Conservation (phyloP, 2,113 vertebrate genomes). For the Lepisosteus osseus region DNA sequence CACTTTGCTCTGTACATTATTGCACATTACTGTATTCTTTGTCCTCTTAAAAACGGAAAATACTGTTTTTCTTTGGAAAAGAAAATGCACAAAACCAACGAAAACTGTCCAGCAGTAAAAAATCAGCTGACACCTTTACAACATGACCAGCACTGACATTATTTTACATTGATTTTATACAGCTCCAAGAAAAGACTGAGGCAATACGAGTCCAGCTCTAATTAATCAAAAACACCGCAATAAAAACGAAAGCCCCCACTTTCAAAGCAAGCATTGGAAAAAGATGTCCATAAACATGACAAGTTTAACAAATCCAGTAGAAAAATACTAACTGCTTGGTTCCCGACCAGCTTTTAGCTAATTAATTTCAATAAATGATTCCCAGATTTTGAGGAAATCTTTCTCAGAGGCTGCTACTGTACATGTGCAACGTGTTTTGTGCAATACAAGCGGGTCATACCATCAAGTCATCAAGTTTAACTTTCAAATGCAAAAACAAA, state of each 20-base stretch:
- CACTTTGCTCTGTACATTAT: slow-evolving; percentile 20
- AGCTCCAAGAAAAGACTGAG: slow-evolving; percentile 19
- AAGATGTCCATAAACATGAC: slow-evolving; percentile 25
- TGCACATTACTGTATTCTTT: slow-evolving; percentile 29
- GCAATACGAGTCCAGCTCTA: slow-evolving; percentile 84
- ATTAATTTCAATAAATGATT: slow-evolving; percentile 10
- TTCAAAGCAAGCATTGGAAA: slow-evolving; percentile 35
- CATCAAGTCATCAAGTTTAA: slow-evolving; percentile 3
- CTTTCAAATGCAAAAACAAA: slow-evolving; percentile 4
- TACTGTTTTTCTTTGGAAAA: slow-evolving; percentile 23
- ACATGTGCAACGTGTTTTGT: slow-evolving; percentile 30
- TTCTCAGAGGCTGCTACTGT: slow-evolving; percentile 10
- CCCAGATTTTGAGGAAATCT: slow-evolving; percentile 4
- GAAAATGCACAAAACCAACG: slow-evolving; percentile 23
- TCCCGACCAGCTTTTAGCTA: slow-evolving; percentile 50
- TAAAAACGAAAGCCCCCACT: slow-evolving; percentile 43
- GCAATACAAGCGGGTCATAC: slow-evolving; percentile 36
- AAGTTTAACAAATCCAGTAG: slow-evolving; percentile 23
- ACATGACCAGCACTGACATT: slow-evolving; percentile 66
- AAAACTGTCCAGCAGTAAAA: slow-evolving; percentile 69
- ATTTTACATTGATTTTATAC: slow-evolving; percentile 23
- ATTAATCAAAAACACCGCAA: slow-evolving; percentile 45
- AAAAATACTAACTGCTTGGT: slow-evolving; percentile 41
- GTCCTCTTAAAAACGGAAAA: slow-evolving; percentile 27
- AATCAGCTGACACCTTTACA: slow-evolving; percentile 21